Evolutionary conservation across 2,888 invertebrate species (phyloP), one percentile per base, ranked within the genome.

Genomic region (Ochropleura leucogaster): DNA sequence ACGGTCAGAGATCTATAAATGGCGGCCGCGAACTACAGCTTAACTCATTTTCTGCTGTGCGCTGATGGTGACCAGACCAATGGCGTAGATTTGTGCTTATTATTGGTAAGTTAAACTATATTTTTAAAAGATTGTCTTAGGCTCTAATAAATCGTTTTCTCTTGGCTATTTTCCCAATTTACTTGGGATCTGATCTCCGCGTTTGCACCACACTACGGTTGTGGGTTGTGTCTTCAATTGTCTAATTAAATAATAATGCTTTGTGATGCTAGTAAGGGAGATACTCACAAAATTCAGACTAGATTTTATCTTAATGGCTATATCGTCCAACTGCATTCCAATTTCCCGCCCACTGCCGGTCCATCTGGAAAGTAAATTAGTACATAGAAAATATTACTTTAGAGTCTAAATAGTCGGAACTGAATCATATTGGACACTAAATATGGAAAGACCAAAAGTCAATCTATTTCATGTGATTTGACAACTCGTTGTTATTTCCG

Each of bases 341-440:
- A 90, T 70, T 12, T 93, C 92, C 5, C 91, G 83, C 72, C 93
- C 74, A 57, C 91, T 93, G 9, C 94, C 94, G 0, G 93, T 91
- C 60, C 90, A 73, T 71, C 94, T 94, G 90, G 6, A 84, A 87
- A 44, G 42, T 40, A 20, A 47, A 62, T 59, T 10, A 20, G 42
- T 20, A 20, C 16, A 40, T 16, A 40, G 20, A 42, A 57, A 20
- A 18, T 46, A 30, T 68, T 62, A n/a, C 8, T 4, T 18, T 18
- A 3, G 63, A 18, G 14, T 30, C 20, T 18, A 9, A n/a, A 18
- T 30, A 20, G 1, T 44, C 18, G 59, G 7, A 30, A 18, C 12
- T 2, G 16, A 46, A 62, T 8, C 30, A 30, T 30, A n/a, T 8
- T 40, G 4, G 12, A 16, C 30, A 40, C 30, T 30, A 30, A 30